phyloP scores from a whole-genome alignment of 2,797 vertebrate species.

The Sitta carolinensis region DNA sequence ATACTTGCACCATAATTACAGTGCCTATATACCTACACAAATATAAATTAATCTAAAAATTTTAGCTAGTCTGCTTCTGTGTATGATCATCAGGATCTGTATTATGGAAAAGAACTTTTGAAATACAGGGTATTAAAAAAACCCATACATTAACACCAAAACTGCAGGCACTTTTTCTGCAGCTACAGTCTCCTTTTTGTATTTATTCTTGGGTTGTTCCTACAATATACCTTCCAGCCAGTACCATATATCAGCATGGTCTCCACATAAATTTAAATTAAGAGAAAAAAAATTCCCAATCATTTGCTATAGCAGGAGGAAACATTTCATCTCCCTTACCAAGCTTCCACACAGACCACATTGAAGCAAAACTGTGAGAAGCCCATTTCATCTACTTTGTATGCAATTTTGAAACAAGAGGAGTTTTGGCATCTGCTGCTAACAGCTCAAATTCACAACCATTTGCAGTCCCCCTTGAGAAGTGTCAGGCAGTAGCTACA shows the following conservation, averaged over 20 bases:
- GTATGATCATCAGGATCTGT: neutral
- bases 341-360: neutral
- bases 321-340: neutral
- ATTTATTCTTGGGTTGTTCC: neutral
- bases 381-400: neutral
- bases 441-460: neutral
- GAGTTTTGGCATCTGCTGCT: neutral
- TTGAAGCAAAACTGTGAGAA: neutral
- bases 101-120: neutral
- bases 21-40: neutral
- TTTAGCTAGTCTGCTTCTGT: neutral
- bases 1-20: neutral
- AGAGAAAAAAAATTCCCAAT: neutral
- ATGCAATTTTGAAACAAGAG: neutral
- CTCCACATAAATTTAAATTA: neutral
- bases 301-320: neutral
- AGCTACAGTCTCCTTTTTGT: neutral
- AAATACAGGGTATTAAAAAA: neutral
- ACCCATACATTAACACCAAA: neutral
- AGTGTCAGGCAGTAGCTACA: neutral
- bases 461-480: neutral
- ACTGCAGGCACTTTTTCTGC: neutral
- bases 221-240: neutral
- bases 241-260: neutral
- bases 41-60: neutral